Percentiles rank a stretch among this genome's conserved stretches.
Conservation (phyloP, 2,888 invertebrate genomes). For the Leptothorax acervorum region DNA sequence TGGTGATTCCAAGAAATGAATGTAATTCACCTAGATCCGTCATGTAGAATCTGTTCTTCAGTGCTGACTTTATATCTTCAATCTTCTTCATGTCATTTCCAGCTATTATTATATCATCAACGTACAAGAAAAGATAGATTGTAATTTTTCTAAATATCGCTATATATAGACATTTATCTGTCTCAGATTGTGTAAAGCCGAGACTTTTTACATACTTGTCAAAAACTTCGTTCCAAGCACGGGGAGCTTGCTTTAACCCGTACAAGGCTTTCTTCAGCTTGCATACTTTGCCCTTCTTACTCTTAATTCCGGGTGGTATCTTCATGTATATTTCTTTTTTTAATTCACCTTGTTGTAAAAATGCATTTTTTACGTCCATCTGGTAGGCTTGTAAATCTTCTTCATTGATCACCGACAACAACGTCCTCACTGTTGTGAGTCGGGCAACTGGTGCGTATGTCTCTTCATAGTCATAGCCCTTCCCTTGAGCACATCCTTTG, state of each 20-base stretch:
- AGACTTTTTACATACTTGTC: neutral
- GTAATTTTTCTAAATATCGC: neutral
- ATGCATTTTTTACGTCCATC: neutral
- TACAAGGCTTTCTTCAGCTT: neutral
- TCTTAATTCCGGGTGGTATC: too few species aligned
- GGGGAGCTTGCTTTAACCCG: neutral
- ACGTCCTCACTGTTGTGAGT: neutral
- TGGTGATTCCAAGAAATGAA: too few species aligned
- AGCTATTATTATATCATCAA: neutral
- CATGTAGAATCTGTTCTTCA: neutral
- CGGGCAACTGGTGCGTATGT: neutral
- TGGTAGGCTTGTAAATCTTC: neutral
- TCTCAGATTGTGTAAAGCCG: neutral
- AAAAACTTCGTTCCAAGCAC: neutral
- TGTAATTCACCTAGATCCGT: neutral
- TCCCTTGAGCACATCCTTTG: too few species aligned
- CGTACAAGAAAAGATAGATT: neutral
- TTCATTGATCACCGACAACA: neutral
- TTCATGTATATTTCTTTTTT: neutral
- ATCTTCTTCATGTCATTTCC: neutral
- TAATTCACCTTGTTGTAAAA: neutral
- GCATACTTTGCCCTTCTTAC: neutral
- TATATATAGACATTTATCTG: neutral
- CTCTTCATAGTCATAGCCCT: too few species aligned
- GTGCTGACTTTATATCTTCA: neutral